Evolutionary conservation across 2,888 invertebrate species (phyloP).

Genomic region (Leptinotarsa peninsularis): DNA sequence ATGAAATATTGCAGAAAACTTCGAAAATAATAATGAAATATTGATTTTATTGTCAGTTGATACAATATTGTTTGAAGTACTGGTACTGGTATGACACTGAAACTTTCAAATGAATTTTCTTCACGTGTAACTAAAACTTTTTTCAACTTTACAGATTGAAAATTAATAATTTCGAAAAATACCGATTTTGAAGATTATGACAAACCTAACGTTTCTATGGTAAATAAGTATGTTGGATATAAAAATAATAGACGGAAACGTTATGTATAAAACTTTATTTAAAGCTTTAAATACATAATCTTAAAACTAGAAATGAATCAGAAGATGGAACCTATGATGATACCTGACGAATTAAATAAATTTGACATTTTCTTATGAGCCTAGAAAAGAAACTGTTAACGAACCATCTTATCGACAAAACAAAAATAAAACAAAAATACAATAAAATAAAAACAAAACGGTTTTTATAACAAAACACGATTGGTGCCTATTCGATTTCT

Average conservation of each 20-base stretch:
- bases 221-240: no score
- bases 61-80: no score
- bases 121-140: no score
- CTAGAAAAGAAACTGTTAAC: conserved; percentile 1
- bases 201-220: no score
- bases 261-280: conserved; percentile 65
- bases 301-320: conserved; percentile 54
- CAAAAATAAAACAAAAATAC: conserved; percentile 49
- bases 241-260: background rate
- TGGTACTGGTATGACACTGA: no score
- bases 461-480: conserved; percentile 57
- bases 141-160: no score
- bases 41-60: no score
- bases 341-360: conserved; percentile 33
- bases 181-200: no score
- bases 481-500: conserved; percentile 37
- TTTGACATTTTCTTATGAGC: conserved; percentile 27
- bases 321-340: conserved; percentile 40
- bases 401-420: conserved; percentile 41
- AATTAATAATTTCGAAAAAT: no score
- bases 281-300: conserved; percentile 62
- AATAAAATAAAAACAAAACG: conserved; percentile 53
- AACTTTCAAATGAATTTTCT: no score
- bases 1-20: no score
- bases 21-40: no score